phyloP scores from a whole-genome alignment of 2,113 vertebrate genomes.

The Ptychochromis oligacanthus region DNA sequence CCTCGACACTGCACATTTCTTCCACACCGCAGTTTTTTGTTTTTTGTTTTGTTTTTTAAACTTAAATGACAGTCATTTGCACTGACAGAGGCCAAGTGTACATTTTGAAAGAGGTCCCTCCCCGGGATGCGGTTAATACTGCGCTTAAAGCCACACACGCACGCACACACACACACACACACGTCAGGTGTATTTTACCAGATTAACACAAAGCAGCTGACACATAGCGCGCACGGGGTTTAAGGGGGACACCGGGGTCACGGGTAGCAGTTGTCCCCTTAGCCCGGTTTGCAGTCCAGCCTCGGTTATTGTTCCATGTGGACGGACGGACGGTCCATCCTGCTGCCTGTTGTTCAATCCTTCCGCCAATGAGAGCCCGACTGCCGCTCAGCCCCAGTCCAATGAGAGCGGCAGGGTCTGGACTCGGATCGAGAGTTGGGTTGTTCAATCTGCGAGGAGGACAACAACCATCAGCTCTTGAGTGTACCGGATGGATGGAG shows the following conservation, averaged over 20 bases:
- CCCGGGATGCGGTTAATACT: background rate
- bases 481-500: constrained; percentile 64
- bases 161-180: background rate
- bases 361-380: constrained; percentile 69
- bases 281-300: background rate
- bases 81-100: background rate
- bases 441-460: constrained; percentile 72
- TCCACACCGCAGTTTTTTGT: background rate
- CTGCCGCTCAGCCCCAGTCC: constrained; percentile 55
- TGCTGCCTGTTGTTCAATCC: constrained; percentile 75
- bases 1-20: background rate
- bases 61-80: background rate
- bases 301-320: constrained; percentile 70
- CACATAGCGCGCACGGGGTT: constrained; percentile 6
- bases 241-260: constrained; percentile 19
- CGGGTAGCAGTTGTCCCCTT: background rate
- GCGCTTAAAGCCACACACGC: background rate
- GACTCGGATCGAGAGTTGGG: constrained; percentile 69
- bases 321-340: constrained; percentile 63
- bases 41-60: background rate
- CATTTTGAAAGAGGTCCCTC: background rate
- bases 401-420: constrained; percentile 69
- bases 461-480: constrained; percentile 70
- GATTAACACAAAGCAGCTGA: constrained; percentile 17
- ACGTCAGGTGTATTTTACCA: background rate